A percentile compares a stretch with the other conserved stretches of the same genome.
phyloP scores from a whole-genome alignment of 92 coral and sea anemone species.

The Epizoanthus scotinus region DNA sequence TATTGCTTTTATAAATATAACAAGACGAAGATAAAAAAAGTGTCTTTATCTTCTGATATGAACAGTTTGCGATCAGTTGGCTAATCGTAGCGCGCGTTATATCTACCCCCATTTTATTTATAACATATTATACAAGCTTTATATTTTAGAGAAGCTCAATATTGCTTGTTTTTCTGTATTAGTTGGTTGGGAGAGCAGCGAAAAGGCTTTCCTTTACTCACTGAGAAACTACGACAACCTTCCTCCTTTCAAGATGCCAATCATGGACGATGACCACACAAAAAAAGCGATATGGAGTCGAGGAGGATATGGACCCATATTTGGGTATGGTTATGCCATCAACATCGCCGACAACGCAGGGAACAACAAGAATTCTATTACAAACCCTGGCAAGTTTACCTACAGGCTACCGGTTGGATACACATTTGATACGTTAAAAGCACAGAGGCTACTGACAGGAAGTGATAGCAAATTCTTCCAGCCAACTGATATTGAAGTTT shows the following conservation, averaged over 20 bases:
- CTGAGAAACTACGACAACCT: slow-evolving; percentile 24
- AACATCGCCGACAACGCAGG: slow-evolving; percentile 36
- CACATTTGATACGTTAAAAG: not conserved
- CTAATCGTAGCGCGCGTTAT: no score
- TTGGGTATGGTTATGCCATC: slow-evolving; percentile 35
- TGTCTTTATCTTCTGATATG: no score
- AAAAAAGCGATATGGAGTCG: not conserved
- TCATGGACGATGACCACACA: not conserved
- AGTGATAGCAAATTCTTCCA: slow-evolving; percentile 10
- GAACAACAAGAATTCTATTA: not conserved
- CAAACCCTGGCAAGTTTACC: slow-evolving; percentile 23
- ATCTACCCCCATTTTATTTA: no score
- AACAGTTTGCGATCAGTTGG: no score
- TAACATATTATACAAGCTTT: not conserved
- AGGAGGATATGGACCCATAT: not conserved
- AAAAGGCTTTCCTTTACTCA: slow-evolving; percentile 26
- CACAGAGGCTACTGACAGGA: slow-evolving; percentile 29
- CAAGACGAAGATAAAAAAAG: no score
- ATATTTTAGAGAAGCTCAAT: rapidly evolving
- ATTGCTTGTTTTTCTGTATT: not conserved
- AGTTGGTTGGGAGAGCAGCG: slow-evolving; percentile 5
- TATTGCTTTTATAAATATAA: no score
- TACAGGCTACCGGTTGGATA: not conserved
- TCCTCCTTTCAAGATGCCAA: slow-evolving; percentile 10
- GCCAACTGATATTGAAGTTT: slow-evolving; percentile 29